Percentiles rank a stretch among this genome's conserved stretches.
Conservation (phyloP, 2,113 vertebrate genomes). For the Rhombomys opimus region DNA sequence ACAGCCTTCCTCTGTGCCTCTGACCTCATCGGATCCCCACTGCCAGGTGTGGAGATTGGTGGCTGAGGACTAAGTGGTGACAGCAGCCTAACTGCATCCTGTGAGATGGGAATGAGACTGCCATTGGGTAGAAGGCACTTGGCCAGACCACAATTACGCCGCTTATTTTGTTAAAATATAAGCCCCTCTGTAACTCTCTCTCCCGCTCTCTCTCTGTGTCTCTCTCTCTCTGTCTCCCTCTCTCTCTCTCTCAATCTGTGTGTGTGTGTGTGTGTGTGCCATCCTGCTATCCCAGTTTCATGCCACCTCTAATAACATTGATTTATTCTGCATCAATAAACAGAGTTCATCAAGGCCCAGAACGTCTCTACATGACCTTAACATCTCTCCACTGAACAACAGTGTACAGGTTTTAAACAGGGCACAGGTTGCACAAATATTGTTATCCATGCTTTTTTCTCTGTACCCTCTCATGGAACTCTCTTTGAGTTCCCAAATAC, state of each 20-base stretch:
- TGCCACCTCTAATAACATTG: neutral
- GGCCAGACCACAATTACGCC: neutral
- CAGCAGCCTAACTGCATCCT: neutral
- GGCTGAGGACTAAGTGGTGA: neutral
- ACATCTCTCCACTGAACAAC: neutral
- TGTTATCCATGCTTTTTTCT: neutral
- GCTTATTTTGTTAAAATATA: neutral
- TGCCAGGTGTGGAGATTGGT: accelerated
- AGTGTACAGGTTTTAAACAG: neutral
- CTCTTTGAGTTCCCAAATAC: neutral
- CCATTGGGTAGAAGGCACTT: accelerated
- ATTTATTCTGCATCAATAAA: neutral
- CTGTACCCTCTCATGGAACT: neutral
- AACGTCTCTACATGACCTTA: too few species aligned
- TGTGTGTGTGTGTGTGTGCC: neutral
- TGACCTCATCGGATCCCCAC: accelerated
- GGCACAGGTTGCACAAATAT: neutral
- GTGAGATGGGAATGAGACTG: neutral
- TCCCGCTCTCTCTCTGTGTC: neutral
- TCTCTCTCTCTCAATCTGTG: neutral
- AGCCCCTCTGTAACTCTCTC: accelerated
- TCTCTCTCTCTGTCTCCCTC: neutral
- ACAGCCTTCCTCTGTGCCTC: neutral
- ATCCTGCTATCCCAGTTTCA: neutral
- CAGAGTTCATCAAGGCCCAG: neutral